Base-by-base conservation (phyloP, 2,888 invertebrate genomes). In the Drosophila paracracens region DNA sequence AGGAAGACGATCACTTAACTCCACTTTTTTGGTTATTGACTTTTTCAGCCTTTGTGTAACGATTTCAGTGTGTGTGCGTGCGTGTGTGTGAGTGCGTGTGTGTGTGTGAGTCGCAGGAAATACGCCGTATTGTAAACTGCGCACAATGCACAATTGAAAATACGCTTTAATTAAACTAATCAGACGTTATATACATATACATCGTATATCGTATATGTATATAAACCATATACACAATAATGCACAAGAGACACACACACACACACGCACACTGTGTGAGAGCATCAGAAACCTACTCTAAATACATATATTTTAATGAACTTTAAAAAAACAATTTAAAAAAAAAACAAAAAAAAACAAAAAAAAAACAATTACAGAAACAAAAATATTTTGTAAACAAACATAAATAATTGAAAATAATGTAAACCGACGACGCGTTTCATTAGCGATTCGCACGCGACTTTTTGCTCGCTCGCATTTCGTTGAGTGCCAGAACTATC, bases 161-260 rank as follows among this genome's bases (percentile, higher is more conserved):
- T 86, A 86, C 87, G 87, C 84, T 87, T 85, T 89, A 86, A 85
- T 85, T 85, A 87, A 89, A 88, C 89, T 86, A 88, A 85, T 85
- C 89, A 86, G 81, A 83, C 79, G 63, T 68, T 75, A 78, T 82
- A 54, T 40, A 64, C 54, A 51, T 51, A 59, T 69, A 57, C 51
- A 53, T 21, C 4, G 7, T 13, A 16, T 48, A 53, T 21, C 4
- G 16, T 13, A 16, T 56, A 53, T 61, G 43, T 33, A 59, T 40
- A 50, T 56, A 67, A 5, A 27, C 48, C 27, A 36, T 25, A 70
- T 73, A 70, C 63, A 63, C 21, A 54, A 25, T 43, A 36, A 67
- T 46, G 48, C 65, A 64, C 52, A 82, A 63, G 69, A 88, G 74
- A 79, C 80, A 77, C 88, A 74, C 78, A 79, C 70, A 71, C 72